Evolutionary conservation across 2,888 invertebrate genomes (phyloP), one percentile per base, ranked within the genome.

Genomic region (Camponotus fellah): DNA sequence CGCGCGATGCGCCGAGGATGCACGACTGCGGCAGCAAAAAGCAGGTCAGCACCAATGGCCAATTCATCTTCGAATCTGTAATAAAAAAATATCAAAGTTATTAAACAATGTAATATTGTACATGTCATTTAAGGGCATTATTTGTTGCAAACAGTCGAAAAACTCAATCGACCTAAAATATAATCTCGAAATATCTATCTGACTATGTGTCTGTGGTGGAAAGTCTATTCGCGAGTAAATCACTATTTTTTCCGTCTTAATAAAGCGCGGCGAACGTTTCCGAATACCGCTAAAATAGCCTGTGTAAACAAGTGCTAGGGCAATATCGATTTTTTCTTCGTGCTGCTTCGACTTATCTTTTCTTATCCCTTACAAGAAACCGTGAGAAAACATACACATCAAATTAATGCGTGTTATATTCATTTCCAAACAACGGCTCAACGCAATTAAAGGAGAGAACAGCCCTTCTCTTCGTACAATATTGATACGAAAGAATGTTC

Each of bases 11-110:
- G 56, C 93, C 94, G 14, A 91, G 90, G 86, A 92, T 93, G 85
- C 92, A 92, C 72, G 93, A 92, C 65, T 92, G 91, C 81, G 92
- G 91, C 82, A 94, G 87, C 86, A 94, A 87, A 71, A 94, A 91
- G 91, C 93, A 93, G 69, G 90, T 89, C 82, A 94, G 89, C 82
- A 92, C 87, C 90, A 93, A 86, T 77, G 92, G 91, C 94, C 94
- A 94, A 92, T 93, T 93, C 94, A 94, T 94, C 91, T 94, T 94
- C 87, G 86, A 71, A 89, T 90, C 89, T 90, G 82, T 3, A 89
- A 90, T 65, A 77, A 66, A 10, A 3, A 71, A 53, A 46, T 21
- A 43, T n/a, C 46, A 26, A 3, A 43, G 21, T 66, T 37, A 12
- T 80, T 62, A 79, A 58, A 66, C 66, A 81, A 60, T 34, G 10